Evolutionary conservation across 2,113 vertebrate species (phyloP).

Genomic region (Takifugu flavidus): DNA sequence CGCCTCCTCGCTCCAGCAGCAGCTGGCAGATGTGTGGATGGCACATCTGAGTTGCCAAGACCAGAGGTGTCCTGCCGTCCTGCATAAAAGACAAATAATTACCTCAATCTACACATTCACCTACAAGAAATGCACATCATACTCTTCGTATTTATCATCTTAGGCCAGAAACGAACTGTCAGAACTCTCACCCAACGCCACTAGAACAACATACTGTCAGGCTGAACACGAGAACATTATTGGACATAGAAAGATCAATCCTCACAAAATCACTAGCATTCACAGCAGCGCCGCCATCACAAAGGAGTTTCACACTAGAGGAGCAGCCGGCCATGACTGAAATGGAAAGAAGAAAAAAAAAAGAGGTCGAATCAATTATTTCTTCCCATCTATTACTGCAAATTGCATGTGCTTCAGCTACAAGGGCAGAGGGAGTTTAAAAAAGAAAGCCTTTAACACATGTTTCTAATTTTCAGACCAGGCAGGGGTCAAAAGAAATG

Average conservation of each 20-base stretch:
- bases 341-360: background rate
- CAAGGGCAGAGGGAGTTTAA: background rate
- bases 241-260: slow-evolving; percentile 13
- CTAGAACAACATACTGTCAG: background rate
- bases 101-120: background rate
- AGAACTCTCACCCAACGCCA: background rate
- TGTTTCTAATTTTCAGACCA: no score
- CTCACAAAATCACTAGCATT: slow-evolving; percentile 89
- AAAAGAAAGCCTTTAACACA: no score
- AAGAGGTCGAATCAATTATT: slow-evolving; percentile 2
- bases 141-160: background rate
- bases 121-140: background rate
- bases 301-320: slow-evolving; percentile 91
- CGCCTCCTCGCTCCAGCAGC: slow-evolving; percentile 86
- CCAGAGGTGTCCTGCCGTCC: slow-evolving; percentile 91
- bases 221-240: background rate
- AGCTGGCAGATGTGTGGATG: slow-evolving; percentile 87
- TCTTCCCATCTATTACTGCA: slow-evolving; percentile 10
- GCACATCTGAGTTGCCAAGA: slow-evolving; percentile 96
- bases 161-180: background rate
- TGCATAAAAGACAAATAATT: slow-evolving; percentile 44
- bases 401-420: background rate
- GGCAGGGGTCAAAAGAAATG: background rate
- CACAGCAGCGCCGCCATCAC: slow-evolving; percentile 87
- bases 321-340: slow-evolving; percentile 92